Base-by-base conservation (phyloP, 2,888 invertebrate genomes). In the Orthonevra nobilis region DNA sequence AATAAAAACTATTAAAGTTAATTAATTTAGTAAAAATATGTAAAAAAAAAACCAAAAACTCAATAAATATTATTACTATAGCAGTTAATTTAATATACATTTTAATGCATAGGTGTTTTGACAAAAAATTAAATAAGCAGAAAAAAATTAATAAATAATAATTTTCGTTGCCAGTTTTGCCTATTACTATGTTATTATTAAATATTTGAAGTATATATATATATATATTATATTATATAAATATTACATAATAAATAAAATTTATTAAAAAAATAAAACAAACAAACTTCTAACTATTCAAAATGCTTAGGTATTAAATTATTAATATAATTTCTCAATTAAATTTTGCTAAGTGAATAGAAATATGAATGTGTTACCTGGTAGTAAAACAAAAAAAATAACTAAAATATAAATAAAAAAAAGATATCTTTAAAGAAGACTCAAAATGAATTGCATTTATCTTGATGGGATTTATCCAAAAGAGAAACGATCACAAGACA, bases 101-200 rank as follows among this genome's bases (percentile, higher is more conserved):
- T 66, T 36, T 48, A 48, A 40, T 60, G 66, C 66, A 73, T 73
- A 79, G 79, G 73, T 79, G 79, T 79, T 79, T 66, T 48, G n/a
- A 72, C 68, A 68, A 68, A 66, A 61, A 54, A 50, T n/a, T 30
- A 42, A 58, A 44, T 32, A 23, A 30, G n/a, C 10, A 50, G 7
- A 66, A 48, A 58, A 36, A 52, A 17, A 50, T 17, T 12, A 19
- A 50, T 46, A 66, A 50, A 77, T 32, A 46, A 85, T 83, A 86
- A 81, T 86, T 86, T 87, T 86, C 86, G 86, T 86, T 86, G 86
- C 86, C 87, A 87, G 88, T 87, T 87, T 87, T 87, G 87, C 87
- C 88, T 87, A 86, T 87, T 87, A 85, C 85, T 81, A 81, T 73
- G 87, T 87, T 86, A 87, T 86, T 86, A 88, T 87, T 87, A 85